Evolutionary conservation across 2,797 vertebrate genomes (phyloP).

Genomic region (Antennarius maculatus): DNA sequence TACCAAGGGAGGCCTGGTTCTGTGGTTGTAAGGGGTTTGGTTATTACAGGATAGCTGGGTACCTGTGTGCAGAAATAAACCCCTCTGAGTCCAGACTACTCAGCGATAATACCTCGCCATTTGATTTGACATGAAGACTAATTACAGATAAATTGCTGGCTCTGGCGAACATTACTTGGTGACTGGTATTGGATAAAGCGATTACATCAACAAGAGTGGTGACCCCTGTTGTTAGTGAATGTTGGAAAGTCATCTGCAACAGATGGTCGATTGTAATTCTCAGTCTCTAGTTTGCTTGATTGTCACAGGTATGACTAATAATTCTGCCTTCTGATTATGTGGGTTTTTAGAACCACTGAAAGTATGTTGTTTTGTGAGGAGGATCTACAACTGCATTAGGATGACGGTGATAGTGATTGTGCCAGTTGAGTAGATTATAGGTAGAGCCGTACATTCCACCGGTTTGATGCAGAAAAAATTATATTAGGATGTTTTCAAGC

Average conservation of each 20-base stretch:
- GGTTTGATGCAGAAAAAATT: too few relatives aligned
- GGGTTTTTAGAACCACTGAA: conserved; percentile 7
- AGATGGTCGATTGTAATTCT: conserved; percentile 3
- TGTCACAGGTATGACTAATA: conserved; percentile 5
- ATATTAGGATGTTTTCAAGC: too few relatives aligned
- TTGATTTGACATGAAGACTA: conserved; percentile 59
- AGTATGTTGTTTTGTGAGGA: not conserved
- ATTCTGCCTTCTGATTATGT: conserved; percentile 5
- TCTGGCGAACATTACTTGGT: conserved; percentile 69
- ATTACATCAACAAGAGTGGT: conserved; percentile 29
- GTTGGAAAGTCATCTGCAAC: conserved; percentile 24
- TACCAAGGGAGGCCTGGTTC: conserved; percentile 58
- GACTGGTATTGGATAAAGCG: conserved; percentile 45
- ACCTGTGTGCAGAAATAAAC: conserved; percentile 49
- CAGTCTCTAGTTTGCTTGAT: conserved; percentile 10
- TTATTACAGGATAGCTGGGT: conserved; percentile 58
- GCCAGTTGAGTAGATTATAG: not conserved
- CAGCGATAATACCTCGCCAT: conserved; percentile 45
- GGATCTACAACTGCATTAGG: conserved; percentile 1
- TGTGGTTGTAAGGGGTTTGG: conserved; percentile 65
- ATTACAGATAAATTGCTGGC: conserved; percentile 66
- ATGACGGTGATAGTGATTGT: not conserved
- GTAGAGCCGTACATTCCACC: not conserved
- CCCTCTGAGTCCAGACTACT: conserved; percentile 36
- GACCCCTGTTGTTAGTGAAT: conserved; percentile 18